phyloP scores from a whole-genome alignment of 2,888 invertebrate species.

The Tinea semifulvella region DNA sequence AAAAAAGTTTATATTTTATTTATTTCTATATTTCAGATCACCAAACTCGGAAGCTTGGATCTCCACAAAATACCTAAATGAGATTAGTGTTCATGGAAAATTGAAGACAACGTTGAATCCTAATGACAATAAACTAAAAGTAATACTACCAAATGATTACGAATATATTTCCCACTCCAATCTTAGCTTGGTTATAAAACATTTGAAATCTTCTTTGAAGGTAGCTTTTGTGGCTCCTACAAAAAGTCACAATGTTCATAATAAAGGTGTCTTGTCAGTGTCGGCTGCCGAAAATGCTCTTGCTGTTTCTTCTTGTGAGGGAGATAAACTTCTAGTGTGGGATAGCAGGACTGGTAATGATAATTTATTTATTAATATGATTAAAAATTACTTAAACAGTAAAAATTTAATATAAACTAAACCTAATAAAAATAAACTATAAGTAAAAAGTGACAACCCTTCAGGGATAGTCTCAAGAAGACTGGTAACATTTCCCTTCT shows the following conservation, averaged over 20 bases:
- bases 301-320: slow-evolving; percentile 69
- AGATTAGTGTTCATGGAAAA: slow-evolving; percentile 47
- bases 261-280: slow-evolving; percentile 64
- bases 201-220: slow-evolving; percentile 43
- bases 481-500: too few relatives aligned
- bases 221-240: slow-evolving; percentile 61
- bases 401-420: too few relatives aligned
- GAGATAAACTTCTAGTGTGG: slow-evolving; percentile 70
- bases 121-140: slow-evolving; percentile 45
- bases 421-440: too few relatives aligned
- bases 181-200: slow-evolving; percentile 51
- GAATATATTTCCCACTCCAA: slow-evolving; percentile 46
- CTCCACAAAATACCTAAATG: slow-evolving; percentile 50
- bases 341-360: slow-evolving; percentile 69
- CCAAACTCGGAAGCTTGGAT: slow-evolving; percentile 58
- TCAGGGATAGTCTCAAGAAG: too few relatives aligned
- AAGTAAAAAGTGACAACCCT: too few relatives aligned
- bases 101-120: slow-evolving; percentile 36
- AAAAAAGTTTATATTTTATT: neutral
- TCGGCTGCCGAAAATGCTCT: slow-evolving; percentile 68
- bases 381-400: too few relatives aligned
- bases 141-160: slow-evolving; percentile 44
- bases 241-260: slow-evolving; percentile 51
- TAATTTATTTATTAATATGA: too few relatives aligned
- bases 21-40: slow-evolving; percentile 34